Evolutionary conservation across 2,888 invertebrate species (phyloP), one percentile per base, ranked within the genome.

Genomic region (Drosophila silvestris): DNA sequence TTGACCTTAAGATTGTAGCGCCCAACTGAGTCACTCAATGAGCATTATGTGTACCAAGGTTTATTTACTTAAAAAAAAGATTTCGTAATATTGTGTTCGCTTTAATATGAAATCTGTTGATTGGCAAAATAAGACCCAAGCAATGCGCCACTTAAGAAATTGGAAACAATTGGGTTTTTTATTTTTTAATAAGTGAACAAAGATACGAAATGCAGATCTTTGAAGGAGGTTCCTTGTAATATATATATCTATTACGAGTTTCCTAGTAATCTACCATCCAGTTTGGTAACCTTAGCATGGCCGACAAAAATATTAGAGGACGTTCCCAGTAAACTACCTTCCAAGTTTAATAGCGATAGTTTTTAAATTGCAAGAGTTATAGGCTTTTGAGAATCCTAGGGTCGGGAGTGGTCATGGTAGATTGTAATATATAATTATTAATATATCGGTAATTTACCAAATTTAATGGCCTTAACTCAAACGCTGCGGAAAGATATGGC

Each of bases 1-100:
- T 70, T 70, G 63, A 73, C 81, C 63, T 73, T 77, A 65, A 58
- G 51, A 32, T 51, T 71, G 61, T 5, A 32, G 30, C 39, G 28
- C 14, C 39, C 39, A 37, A 57, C 30, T 30, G 28, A 9, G 2
- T 44, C 33, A 39, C 51, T 52, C 53, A 74, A 19, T 47, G 57
- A 19, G 22, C 28, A 10, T 9, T 9, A 30, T 59, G 32, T 58
- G 50, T 54, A 33, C 26, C 74, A 74, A 74, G 61, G 68, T 44
- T 35, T n/a, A 2, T 19, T 9, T 33, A 19, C 12, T 30, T 28
- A 16, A 5, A 7, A 53, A 22, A 5, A 16, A 28, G 4, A 28
- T 28, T 51, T 51, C 16, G 28, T 0, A 16, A 51, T 10, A 33
- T 10, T 22, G 5, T 22, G 9, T 53, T 33, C 33, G 5, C 16